Conservation (phyloP, 2,797 vertebrate species). For the Phalanger gymnotis region DNA sequence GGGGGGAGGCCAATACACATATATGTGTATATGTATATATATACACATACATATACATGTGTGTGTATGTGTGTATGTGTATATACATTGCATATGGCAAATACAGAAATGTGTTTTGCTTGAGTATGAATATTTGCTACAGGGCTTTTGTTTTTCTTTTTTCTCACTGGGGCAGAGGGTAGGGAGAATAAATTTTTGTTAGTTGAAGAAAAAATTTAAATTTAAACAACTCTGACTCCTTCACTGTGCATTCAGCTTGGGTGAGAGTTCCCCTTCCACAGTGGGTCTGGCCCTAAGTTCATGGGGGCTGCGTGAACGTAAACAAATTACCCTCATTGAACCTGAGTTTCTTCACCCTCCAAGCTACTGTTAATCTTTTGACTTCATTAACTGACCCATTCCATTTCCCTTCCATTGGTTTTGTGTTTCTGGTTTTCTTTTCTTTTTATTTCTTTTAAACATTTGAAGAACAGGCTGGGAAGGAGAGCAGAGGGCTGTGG, state of each 20-base stretch:
- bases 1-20: background rate
- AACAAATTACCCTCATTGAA: background rate
- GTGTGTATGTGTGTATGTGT: too few species aligned
- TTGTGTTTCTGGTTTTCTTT: background rate
- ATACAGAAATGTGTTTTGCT: background rate
- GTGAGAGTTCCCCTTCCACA: background rate
- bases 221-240: background rate
- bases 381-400: background rate
- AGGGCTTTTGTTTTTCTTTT: background rate
- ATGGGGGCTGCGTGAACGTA: background rate
- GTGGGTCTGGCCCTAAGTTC: background rate
- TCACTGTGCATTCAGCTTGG: background rate
- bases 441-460: background rate
- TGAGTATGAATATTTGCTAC: background rate
- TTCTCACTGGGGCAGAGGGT: background rate
- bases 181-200: background rate
- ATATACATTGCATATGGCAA: background rate
- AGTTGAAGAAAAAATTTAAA: background rate
- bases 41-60: background rate
- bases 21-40: background rate
- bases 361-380: background rate
- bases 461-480: background rate
- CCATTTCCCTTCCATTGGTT: background rate
- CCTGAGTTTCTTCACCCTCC: background rate
- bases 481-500: background rate